A percentile compares a stretch with the other conserved stretches of the same genome.
Conservation (phyloP, 2,888 invertebrate species). For the Galerucella nymphaeae region DNA sequence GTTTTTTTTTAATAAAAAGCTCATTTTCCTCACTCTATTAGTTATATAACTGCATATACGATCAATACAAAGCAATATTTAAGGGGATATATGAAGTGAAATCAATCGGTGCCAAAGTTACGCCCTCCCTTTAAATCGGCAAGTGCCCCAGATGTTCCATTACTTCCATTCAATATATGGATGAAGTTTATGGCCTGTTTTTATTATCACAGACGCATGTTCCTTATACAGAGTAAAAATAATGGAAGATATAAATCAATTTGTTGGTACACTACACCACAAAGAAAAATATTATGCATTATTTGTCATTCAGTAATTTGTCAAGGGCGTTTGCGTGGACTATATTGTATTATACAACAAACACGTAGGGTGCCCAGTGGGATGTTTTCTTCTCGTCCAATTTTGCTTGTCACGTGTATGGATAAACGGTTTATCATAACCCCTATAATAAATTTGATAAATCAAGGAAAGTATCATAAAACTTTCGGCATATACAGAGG, state of each 20-base stretch:
- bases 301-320: neutral
- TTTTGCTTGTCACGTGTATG: neutral
- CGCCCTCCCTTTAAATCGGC: conserved; percentile 16
- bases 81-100: conserved; percentile 7
- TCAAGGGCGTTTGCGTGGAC: neutral
- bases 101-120: conserved; percentile 19
- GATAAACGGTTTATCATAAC: neutral
- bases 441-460: neutral
- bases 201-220: conserved; percentile 18
- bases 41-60: neutral
- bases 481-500: neutral
- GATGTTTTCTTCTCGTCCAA: neutral
- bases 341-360: conserved; percentile 2
- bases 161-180: conserved; percentile 24
- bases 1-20: neutral
- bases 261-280: neutral
- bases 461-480: neutral
- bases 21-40: neutral
- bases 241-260: conserved; percentile 20
- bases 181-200: conserved; percentile 24
- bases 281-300: conserved; percentile 14
- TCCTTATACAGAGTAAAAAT: conserved; percentile 18
- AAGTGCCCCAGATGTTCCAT: conserved; percentile 23
- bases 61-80: neutral
- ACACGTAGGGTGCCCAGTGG: neutral